Percentiles rank a stretch among this genome's conserved stretches.
Evolutionary conservation across 2,888 invertebrate species (phyloP).

Genomic region (Thereva unica): DNA sequence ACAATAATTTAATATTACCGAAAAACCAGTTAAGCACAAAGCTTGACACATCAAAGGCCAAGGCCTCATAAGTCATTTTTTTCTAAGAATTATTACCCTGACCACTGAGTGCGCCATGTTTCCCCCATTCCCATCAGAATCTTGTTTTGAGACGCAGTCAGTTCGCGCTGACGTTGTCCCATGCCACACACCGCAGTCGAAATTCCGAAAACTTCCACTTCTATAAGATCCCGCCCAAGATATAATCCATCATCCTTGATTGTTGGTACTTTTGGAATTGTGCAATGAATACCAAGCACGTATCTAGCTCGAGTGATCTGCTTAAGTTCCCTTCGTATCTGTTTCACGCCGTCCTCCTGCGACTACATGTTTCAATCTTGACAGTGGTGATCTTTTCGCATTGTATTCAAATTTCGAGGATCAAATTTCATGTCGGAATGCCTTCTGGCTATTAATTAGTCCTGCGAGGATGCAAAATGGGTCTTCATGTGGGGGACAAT

Average conservation of each 20-base stretch:
- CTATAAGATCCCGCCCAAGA: slow-evolving; percentile 31
- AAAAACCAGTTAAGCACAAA: too few relatives aligned
- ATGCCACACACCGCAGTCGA: slow-evolving; percentile 17
- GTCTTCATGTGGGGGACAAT: slow-evolving; percentile 3
- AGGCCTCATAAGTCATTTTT: slow-evolving; percentile 28
- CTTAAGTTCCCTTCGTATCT: neutral
- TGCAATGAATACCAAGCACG: slow-evolving; percentile 34
- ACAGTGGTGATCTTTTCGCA: neutral
- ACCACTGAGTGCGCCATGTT: slow-evolving; percentile 8
- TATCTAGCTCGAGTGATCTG: slow-evolving; percentile 19
- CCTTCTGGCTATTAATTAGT: slow-evolving; percentile 1
- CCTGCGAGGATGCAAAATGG: neutral
- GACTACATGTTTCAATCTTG: neutral
- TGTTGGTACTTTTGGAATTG: slow-evolving; percentile 31
- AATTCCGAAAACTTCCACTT: slow-evolving; percentile 25
- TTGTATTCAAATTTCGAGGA: slow-evolving; percentile 11
- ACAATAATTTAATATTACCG: too few relatives aligned
- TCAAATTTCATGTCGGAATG: neutral
- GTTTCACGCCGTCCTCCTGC: neutral
- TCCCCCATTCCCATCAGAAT: slow-evolving; percentile 9
- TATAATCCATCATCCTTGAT: slow-evolving; percentile 37
- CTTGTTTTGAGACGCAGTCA: neutral
- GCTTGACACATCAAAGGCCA: neutral
- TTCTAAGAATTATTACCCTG: slow-evolving; percentile 24
- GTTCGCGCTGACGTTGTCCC: slow-evolving; percentile 1